Evolutionary conservation across 2,888 invertebrate genomes (phyloP), one percentile per base, ranked within the genome.

Genomic region (Diarsia brunnea): DNA sequence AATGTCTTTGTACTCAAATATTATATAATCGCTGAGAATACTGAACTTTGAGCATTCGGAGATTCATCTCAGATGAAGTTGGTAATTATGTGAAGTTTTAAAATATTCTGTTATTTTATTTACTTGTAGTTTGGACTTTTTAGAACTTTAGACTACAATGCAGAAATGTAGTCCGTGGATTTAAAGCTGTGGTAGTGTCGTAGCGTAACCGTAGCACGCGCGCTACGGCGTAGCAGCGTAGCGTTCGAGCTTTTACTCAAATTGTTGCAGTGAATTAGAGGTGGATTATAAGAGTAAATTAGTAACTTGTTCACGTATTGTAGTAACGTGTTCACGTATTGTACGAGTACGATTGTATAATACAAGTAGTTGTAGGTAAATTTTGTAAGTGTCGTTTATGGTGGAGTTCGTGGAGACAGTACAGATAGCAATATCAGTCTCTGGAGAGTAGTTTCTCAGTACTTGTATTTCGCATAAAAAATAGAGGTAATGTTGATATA

Each of bases 181-280:
- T 24, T n/a, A 53, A 43, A 68, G 10, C 45, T 69, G 4, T 51
- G 19, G 2, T 8, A 27, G n/a, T 12, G 69, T 43, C 70, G 27
- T 53, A 45, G 43, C 27, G 16, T 11, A 69, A 16, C 8, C 53
- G 53, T 69, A 69, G 71, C 45, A 43, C n/a, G 5, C 27, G 27
- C 19, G 71, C 70, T 70, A 45, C 72, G 53, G 53, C 72, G 72
- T 72, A 72, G 72, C 72, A 72, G 61, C 38, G 61, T 61, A 38
- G 21, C 21, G 31, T 38, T 38, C 43, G n/a, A 51, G 38, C 43
- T 68, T 51, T 68, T 69, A 53, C 43, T 51, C 2, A 43, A 71
- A 71, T 51, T 21, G 21, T 43, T 49, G 10, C 16, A 43, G 38
- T 53, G 16, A 12, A 43, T 51, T 38, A 38, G 12, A n/a, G 16